A percentile compares a stretch with the other conserved stretches of the same genome.
Evolutionary conservation across 2,113 vertebrate species (phyloP).

Genomic region (Ceyx cyanopectus): DNA sequence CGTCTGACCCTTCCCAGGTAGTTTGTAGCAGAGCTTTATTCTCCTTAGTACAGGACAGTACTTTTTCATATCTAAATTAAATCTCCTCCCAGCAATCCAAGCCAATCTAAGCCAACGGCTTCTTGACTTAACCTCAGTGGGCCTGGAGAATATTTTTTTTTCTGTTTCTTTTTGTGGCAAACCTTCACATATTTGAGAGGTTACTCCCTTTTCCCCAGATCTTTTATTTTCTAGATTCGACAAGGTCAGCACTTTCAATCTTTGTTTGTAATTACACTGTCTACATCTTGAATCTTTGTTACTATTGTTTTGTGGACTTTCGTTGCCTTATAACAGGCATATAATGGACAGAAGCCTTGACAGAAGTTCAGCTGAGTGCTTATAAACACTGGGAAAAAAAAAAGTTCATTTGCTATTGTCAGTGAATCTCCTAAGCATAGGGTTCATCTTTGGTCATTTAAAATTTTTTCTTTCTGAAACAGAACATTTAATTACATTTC

Average conservation of each 20-base stretch:
- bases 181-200: background rate
- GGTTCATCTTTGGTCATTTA: background rate
- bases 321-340: background rate
- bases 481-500: background rate
- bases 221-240: background rate
- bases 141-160: background rate
- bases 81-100: background rate
- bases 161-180: background rate
- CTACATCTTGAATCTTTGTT: background rate
- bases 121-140: background rate
- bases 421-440: background rate
- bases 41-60: background rate
- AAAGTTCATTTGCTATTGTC: background rate
- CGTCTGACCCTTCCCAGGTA: background rate
- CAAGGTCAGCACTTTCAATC: background rate
- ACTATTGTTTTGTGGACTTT: background rate
- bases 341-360: background rate
- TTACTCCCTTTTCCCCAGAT: background rate
- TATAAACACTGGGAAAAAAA: background rate
- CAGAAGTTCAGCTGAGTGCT: background rate
- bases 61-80: conserved; percentile 38
- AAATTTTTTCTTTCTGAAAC: background rate
- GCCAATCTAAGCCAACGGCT: background rate
- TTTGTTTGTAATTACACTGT: background rate
- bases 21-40: background rate